Base-by-base conservation (phyloP, 2,888 invertebrate species). In the Hedychridium roseum region DNA sequence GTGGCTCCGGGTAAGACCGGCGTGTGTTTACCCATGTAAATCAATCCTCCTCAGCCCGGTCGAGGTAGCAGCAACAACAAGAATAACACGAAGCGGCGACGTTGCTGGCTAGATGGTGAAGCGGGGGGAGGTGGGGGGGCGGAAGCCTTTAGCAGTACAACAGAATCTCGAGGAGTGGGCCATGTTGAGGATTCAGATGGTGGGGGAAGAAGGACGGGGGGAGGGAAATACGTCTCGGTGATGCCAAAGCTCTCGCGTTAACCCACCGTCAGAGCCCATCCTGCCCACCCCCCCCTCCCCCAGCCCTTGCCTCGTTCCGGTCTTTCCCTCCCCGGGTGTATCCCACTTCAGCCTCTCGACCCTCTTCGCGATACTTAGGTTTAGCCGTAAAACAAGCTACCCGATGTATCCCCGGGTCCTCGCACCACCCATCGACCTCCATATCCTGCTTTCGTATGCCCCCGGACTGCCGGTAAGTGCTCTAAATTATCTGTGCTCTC, bases 11-110 rank as follows among this genome's bases (percentile, higher is more conserved):
- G n/a, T n/a, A 23, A 52, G 44, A 43, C 43, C 38, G 49, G 35
- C 35, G 51, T 64, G n/a, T n/a, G 68, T 68, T 71, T 67, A 63
- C 63, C 52, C 64, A 60, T 69, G 70, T 64, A 68, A 69, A 71
- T 68, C 60, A 57, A 55, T 57, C 52, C n/a, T 57, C 53, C 50
- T 63, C n/a, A 60, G 63, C 58, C 56, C 54, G 50, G 43, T 40
- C 43, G 26, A 36, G 18, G 42, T 31, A 42, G 35, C 16, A 31
- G 35, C 31, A 36, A 45, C 42, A 38, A 45, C 28, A 57, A 56
- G 43, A 51, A 43, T 52, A 51, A 48, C 49, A 45, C 37, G 41
- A 43, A 48, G 26, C 23, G 34, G 35, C 37, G 45, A 44, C 37
- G 32, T 23, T 32, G 9, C 21, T 31, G 37, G 9, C 23, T n/a